Evolutionary conservation across 53 echinoderm and acorn worm species (phyloP).

Genomic region (Luidia sarsii): DNA sequence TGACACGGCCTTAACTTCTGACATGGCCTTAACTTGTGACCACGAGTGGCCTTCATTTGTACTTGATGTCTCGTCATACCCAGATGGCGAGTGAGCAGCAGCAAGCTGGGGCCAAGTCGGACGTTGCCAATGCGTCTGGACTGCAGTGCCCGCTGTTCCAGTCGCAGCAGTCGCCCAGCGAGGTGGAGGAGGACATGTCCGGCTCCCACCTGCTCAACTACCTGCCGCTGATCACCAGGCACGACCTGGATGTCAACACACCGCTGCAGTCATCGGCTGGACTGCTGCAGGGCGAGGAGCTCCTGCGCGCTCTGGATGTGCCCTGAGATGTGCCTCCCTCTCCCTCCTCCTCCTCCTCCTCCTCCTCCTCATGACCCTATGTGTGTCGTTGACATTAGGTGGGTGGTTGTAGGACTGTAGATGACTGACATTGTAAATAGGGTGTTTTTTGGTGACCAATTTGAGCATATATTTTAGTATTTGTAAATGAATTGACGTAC

Average conservation of each 20-base stretch:
- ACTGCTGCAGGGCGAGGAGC: conserved; percentile 81
- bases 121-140: neutral
- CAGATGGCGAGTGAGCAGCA: too few species aligned
- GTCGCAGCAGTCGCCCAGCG: neutral
- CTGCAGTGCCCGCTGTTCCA: conserved; percentile 10
- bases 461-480: conserved; percentile 32
- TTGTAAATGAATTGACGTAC: neutral
- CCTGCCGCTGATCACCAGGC: conserved; percentile 65
- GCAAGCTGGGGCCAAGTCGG: neutral
- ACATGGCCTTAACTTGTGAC: too few species aligned
- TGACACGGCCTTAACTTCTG: too few species aligned
- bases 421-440: neutral
- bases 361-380: too few species aligned
- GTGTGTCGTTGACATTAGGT: too few species aligned
- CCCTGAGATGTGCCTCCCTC: too few species aligned
- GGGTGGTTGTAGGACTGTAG: too few species aligned
- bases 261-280: conserved; percentile 60
- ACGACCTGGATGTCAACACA: conserved; percentile 86
- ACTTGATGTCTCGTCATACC: too few species aligned
- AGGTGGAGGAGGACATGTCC: neutral
- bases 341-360: too few species aligned
- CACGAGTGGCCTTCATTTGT: too few species aligned
- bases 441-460: conserved; percentile 19
- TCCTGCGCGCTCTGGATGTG: conserved; percentile 76
- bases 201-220: conserved; percentile 11